Percentiles rank a stretch among this genome's conserved stretches.
Evolutionary conservation across 2,888 invertebrate genomes (phyloP).

Genomic region (Euzophera pinguis): DNA sequence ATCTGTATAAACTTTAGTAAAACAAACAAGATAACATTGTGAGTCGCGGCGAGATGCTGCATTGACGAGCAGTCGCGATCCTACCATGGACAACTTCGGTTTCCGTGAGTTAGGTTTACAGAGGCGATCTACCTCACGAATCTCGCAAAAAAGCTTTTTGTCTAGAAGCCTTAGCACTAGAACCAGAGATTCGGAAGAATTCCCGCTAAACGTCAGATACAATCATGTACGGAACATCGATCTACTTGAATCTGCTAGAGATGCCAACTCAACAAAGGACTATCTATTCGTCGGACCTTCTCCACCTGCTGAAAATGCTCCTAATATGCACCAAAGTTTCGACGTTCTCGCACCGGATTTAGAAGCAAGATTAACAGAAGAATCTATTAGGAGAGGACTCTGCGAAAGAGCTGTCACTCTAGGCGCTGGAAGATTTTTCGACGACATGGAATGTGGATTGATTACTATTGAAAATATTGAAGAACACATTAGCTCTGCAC

Average conservation of each 20-base stretch:
- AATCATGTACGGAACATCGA: conserved; percentile 62
- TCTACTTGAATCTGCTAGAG: conserved; percentile 82
- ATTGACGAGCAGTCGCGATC: conserved; percentile 46
- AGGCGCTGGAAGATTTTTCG: conserved; percentile 84
- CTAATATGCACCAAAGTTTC: conserved; percentile 88
- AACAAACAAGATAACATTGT: conserved; percentile 68
- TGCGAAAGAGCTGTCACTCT: conserved; percentile 84
- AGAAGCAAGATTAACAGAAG: conserved; percentile 85
- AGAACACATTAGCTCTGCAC: conserved; percentile 79
- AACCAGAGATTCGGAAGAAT: conserved; percentile 70
- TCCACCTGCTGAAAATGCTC: conserved; percentile 89
- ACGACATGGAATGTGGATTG: conserved; percentile 86
- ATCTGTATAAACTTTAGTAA: conserved; percentile 42
- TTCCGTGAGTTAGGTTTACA: conserved; percentile 80
- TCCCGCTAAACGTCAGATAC: conserved; percentile 73
- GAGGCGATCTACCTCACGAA: conserved; percentile 38
- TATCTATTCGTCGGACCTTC: conserved; percentile 89
- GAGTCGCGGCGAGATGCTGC: conserved; percentile 23
- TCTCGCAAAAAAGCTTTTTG: conserved; percentile 39
- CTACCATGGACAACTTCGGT: conserved; percentile 82
- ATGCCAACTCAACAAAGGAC: conserved; percentile 80
- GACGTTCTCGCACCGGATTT: conserved; percentile 84
- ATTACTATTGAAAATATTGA: conserved; percentile 81
- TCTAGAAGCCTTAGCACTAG: conserved; percentile 68
- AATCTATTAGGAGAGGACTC: conserved; percentile 83